Conservation (phyloP, 2,888 invertebrate genomes). For the Pinctada fucata region DNA sequence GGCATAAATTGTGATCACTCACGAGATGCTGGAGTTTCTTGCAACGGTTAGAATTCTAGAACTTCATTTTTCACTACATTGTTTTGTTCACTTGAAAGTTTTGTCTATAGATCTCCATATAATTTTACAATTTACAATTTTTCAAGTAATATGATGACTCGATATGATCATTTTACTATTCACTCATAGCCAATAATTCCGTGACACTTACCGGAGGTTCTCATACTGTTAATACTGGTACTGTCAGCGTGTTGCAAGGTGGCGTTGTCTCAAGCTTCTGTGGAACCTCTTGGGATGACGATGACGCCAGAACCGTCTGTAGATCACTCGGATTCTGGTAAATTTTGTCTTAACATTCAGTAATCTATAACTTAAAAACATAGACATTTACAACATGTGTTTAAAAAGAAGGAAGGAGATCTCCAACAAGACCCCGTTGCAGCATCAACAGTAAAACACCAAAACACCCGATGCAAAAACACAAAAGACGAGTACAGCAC, state of each 20-base stretch:
- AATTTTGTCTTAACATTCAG: background rate
- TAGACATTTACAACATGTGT: background rate
- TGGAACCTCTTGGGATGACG: constrained; percentile 28
- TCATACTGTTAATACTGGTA: constrained; percentile 11
- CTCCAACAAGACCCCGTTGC: no score
- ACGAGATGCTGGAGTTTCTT: constrained; percentile 50
- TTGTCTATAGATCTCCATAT: background rate
- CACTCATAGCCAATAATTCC: constrained; percentile 14
- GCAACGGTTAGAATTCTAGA: constrained; percentile 37
- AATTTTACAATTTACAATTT: no score
- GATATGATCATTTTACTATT: background rate
- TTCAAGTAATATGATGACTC: no score
- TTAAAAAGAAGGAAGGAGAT: no score
- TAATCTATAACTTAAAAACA: background rate
- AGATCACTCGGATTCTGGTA: constrained; percentile 38
- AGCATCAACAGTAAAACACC: no score
- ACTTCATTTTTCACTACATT: background rate
- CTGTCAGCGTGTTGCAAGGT: constrained; percentile 19
- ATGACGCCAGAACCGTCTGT: constrained; percentile 32
- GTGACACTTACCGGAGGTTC: constrained; percentile 3
- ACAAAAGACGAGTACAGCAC: no score
- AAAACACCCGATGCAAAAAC: no score
- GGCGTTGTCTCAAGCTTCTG: constrained; percentile 16
- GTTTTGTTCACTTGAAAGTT: background rate
- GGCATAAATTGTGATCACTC: constrained; percentile 54